Evolutionary conservation across 2,888 invertebrate genomes (phyloP), one percentile per base, ranked within the genome.

Genomic region (Aelia acuminata): DNA sequence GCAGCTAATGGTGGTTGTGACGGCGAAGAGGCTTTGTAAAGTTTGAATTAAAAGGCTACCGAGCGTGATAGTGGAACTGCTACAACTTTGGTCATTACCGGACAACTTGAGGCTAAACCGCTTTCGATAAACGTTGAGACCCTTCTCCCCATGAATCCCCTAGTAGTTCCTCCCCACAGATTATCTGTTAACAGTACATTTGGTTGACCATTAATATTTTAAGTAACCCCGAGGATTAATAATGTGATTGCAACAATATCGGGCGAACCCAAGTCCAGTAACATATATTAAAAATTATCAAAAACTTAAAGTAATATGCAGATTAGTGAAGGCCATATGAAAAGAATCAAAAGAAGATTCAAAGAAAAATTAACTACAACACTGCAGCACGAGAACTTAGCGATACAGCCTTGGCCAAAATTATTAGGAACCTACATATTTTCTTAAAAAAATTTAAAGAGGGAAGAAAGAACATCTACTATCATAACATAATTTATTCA

Each of bases 1-100:
- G 31, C 8, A 70, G 35, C 63, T 35, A 70, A 35, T 35, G 26
- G 63, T 35, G 7, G 31, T 31, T 70, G 18, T 20, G 63, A 20
- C 31, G 31, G 63, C 35, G 63, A 70, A 70, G 80, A 47, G 80
- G 80, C 43, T 43, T 22, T 31, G 11, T 43, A 47, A 80, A 80
- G 80, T 80, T 80, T 80, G 47, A 80, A 80, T 80, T 80, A 80
- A 80, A 80, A 80, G 80, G 80, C 43, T 11, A 80, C 80, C 80
- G 18, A 47, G 35, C 80, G 43, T 80, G 80, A 80, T 80, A 80
- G 80, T 80, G 43, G n/a, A 80, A 80, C 80, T 80, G 80, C 80
- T 43, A 80, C 80, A 80, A 80, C 80, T 80, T 80, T 39, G 80
- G 43, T 47, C 80, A 80, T 80, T 80, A 80, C 80, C n/a, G 39